Evolutionary conservation across 1,140 invertebrate genomes (phyloP), one percentile per base, ranked within the genome.

Genomic region (Cardiocondyla obscurior): DNA sequence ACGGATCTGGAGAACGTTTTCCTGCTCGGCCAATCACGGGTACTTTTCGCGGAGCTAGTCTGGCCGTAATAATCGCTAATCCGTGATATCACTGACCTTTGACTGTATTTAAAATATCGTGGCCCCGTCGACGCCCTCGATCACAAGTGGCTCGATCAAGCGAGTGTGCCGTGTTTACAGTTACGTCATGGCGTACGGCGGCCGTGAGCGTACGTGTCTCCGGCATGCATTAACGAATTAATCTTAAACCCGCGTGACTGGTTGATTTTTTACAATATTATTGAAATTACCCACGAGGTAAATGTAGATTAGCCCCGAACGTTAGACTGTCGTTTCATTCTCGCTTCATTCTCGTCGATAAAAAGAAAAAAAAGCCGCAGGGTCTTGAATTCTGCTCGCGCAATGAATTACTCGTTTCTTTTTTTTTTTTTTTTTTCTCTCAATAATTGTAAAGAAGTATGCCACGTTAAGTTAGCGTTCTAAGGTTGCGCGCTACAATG

Each of bases 161-260:
- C 39, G 39, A 67, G 51, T 79, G 84, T 84, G 33, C 33, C 69
- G 60, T 91, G 90, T 92, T 92, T 91, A 92, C 90, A 88, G 89
- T 92, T 92, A 90, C 90, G 90, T 90, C 87, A 91, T 51, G 72
- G 76, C 60, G 72, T 58, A 70, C 28, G 58, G 33, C 46, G 44
- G 55, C 57, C 22, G 60, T 83, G 73, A 30, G 76, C 77, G 77
- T 85, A 81, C 74, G 81, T 58, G 73, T 67, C 55, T 72, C 76
- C 46, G 39, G 83, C 85, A 88, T 91, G 84, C 87, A 86, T 90
- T 85, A 91, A 91, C 90, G 86, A 89, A 87, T 90, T 88, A 88
- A 69, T 62, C n/a, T n/a, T n/a, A n/a, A n/a, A n/a, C n/a, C n/a
- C n/a, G n/a, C n/a, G n/a, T n/a, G n/a, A n/a, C n/a, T n/a, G n/a